Evolutionary conservation across 35 echinoderm and acorn worm genomes (phyloP), one percentile per base, ranked within the genome.

Genomic region (Nesometra sesokonis): DNA sequence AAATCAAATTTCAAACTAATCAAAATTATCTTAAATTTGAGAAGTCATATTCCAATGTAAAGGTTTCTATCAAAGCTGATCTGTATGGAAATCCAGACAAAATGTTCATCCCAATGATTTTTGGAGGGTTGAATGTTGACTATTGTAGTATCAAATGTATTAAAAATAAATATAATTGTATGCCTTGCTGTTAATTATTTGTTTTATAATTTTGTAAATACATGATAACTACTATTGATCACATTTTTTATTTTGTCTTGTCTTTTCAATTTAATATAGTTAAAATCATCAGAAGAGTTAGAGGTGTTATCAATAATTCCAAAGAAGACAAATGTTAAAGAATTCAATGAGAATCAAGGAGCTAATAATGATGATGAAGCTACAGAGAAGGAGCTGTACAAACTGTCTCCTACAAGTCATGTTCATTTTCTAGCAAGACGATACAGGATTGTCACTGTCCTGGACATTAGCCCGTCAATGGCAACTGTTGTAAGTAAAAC

Each of bases 391-490:
- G 31, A 81, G 79, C 11, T n/a, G 37, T 94, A 91, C 67, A 46
- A 88, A 77, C 47, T 97, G 17, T 35, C 94, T 33, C 95, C 91
- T 32, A 97, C 83, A 33, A 89, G 86, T 77, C 95, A 97, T 86
- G 87, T 93, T 36, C 91, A 86, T 86, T 97, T 97, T 78, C 88
- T 97, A 36, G 95, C 95, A 38, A 90, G 95, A 33, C 86, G 95
- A 0, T 97, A 97, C 77, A 82, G 95, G 35, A 87, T 91, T 38
- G 95, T 97, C 0, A 84, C 91, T 36, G 90, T 97, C 5, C 34
- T 97, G 35, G 92, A 94, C 76, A 82, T 97, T 32, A 97, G 95
- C 81, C 92, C 92, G 13, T 98, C 90, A 33, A 98, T 98, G 90
- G 90, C 87, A 35, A 86, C 89, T 34, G 92, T 98, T 29, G 88